These are phyloP conservation scores for Notechis scutatus DNA, from an alignment of 2,113 vertebrate genomes.

Conservation along the genomic window DNA sequence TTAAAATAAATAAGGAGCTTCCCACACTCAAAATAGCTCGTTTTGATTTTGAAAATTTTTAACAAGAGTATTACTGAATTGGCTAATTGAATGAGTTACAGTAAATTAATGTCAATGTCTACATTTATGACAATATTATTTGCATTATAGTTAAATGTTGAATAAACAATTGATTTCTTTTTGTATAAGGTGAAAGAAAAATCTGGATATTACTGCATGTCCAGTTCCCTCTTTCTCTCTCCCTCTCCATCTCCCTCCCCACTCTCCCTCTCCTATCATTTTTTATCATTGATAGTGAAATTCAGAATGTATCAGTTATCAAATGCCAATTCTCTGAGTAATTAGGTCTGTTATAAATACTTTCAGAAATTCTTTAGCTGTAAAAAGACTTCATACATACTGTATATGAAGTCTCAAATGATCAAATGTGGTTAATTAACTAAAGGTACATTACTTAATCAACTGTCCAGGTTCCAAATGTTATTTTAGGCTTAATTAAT, in stretches of 20 bases:
- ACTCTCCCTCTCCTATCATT: background rate
- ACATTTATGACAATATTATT: background rate
- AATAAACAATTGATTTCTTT: background rate
- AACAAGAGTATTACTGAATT: background rate
- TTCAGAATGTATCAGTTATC: background rate
- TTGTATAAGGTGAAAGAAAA: background rate
- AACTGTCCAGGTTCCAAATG: background rate
- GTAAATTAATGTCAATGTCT: background rate
- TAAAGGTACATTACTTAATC: background rate
- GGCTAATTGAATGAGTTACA: background rate
- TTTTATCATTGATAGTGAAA: background rate
- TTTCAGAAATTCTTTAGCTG: background rate
- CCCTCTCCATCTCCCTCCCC: fast-evolving
- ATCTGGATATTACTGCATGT: background rate
- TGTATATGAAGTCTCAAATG: background rate
- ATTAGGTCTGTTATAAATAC: background rate
- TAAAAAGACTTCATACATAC: no score
- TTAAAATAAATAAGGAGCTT: background rate
- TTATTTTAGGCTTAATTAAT: background rate
- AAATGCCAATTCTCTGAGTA: background rate
- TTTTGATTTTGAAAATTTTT: background rate
- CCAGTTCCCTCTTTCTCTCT: background rate
- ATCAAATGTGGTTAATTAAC: background rate
- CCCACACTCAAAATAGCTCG: background rate
- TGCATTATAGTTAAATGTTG: background rate